phyloP scores from a whole-genome alignment of 2,888 invertebrate genomes.

The Drosophila diplacantha region DNA sequence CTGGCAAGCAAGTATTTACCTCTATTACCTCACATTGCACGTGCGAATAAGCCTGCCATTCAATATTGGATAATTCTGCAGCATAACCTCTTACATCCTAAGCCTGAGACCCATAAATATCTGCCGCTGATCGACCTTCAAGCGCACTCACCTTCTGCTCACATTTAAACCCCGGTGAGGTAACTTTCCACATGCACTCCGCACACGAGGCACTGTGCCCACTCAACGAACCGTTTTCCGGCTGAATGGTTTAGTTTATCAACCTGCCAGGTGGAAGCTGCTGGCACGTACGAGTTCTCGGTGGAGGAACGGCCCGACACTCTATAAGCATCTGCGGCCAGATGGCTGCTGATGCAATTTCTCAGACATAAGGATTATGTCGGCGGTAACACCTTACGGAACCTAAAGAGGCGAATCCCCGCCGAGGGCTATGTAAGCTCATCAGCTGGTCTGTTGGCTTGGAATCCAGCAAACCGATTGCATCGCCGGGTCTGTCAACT shows the following conservation, averaged over 20 bases:
- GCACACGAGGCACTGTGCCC: background rate
- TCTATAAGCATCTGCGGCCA: slow-evolving; percentile 14
- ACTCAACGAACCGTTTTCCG: slow-evolving; percentile 7
- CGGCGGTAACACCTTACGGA: slow-evolving; percentile 16
- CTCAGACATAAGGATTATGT: slow-evolving; percentile 21
- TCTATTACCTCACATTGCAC: background rate
- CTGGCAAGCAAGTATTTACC: background rate
- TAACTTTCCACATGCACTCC: background rate
- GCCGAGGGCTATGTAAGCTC: background rate
- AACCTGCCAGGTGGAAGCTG: slow-evolving; percentile 4
- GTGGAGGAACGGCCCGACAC: background rate
- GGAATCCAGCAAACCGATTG: slow-evolving; percentile 6
- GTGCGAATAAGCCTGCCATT: too few species aligned
- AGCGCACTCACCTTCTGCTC: background rate
- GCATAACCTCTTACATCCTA: background rate
- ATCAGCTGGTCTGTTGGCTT: background rate
- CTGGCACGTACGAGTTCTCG: slow-evolving; percentile 9
- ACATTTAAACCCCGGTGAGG: slow-evolving; percentile 4
- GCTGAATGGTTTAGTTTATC: slow-evolving; percentile 20
- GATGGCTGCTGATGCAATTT: slow-evolving; percentile 19
- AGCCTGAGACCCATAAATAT: background rate
- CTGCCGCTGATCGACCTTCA: slow-evolving; percentile 20
- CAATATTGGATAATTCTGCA: background rate
- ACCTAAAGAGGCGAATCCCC: slow-evolving; percentile 7
- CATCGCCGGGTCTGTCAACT: slow-evolving; percentile 10